phyloP scores from a whole-genome alignment of 1,140 invertebrate species.

The Stratiolaelaps scimitus region DNA sequence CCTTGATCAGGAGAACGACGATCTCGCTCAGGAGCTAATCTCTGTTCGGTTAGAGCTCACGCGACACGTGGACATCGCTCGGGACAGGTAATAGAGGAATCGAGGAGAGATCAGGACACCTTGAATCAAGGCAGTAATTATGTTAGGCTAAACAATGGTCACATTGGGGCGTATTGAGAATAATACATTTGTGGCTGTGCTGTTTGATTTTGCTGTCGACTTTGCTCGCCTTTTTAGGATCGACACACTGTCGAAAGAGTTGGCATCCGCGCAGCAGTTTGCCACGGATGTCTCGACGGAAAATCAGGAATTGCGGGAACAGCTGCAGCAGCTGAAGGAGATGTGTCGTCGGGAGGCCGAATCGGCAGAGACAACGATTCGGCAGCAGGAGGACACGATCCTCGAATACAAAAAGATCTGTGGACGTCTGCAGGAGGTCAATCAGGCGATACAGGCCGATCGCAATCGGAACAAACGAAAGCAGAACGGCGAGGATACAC shows the following conservation, averaged over 20 bases:
- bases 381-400: slow-evolving; percentile 43
- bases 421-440: slow-evolving; percentile 9
- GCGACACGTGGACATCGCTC: slow-evolving; percentile 45
- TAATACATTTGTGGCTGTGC: too few species aligned
- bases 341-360: slow-evolving; percentile 66
- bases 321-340: slow-evolving; percentile 54
- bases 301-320: slow-evolving; percentile 5
- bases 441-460: slow-evolving; percentile 20
- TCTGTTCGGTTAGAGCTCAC: slow-evolving; percentile 49
- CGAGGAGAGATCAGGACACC: neutral
- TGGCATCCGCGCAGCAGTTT: neutral
- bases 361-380: slow-evolving; percentile 55
- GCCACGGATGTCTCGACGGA: neutral
- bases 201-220: slow-evolving; percentile 1
- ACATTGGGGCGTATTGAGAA: neutral
- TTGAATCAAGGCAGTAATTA: neutral
- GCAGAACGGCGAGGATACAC: slow-evolving; percentile 12
- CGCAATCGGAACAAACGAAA: slow-evolving; percentile 26
- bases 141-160: neutral
- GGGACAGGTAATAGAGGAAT: neutral
- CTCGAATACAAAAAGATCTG: slow-evolving; percentile 54
- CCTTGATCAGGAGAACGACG: slow-evolving; percentile 54
- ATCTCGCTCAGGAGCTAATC: slow-evolving; percentile 51
- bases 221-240: neutral
- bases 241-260: neutral